Evolutionary conservation across 2,888 invertebrate species (phyloP).

Genomic region (Harpalus rubripes): DNA sequence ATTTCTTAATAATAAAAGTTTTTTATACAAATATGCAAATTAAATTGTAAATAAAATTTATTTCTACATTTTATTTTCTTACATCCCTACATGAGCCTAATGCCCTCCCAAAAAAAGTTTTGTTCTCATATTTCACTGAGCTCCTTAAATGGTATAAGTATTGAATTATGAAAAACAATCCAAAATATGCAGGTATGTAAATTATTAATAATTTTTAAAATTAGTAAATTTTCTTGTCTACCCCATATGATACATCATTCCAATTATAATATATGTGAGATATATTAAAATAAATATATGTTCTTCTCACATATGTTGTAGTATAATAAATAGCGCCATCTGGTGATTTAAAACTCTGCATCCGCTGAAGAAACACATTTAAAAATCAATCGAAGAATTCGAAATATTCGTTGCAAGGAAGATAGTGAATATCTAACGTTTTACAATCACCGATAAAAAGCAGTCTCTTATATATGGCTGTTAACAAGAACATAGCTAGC

Average conservation of each 20-base stretch:
- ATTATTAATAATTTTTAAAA: not conserved
- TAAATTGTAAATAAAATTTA: too few species aligned
- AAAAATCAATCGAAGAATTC: conserved; percentile 49
- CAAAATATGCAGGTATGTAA: not conserved
- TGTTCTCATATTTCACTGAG: too few species aligned
- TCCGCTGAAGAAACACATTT: conserved; percentile 15
- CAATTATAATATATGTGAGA: not conserved
- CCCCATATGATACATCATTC: not conserved
- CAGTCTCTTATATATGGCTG: conserved; percentile 42
- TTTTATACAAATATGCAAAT: too few species aligned
- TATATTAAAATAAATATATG: not conserved
- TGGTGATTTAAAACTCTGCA: not conserved
- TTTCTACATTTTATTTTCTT: too few species aligned
- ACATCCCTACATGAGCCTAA: too few species aligned
- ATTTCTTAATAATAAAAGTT: too few species aligned
- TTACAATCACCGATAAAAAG: conserved; percentile 54
- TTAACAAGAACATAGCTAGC: conserved; percentile 41
- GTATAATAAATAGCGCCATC: not conserved
- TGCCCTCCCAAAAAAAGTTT: too few species aligned
- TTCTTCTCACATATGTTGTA: not conserved
- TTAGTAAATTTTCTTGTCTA: not conserved
- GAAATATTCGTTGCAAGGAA: conserved; percentile 32
- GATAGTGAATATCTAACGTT: conserved; percentile 39
- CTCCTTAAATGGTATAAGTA: too few species aligned
- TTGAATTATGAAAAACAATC: too few species aligned